Conservation (phyloP, 2,113 vertebrate genomes). For the Hippocampus zosterae region DNA sequence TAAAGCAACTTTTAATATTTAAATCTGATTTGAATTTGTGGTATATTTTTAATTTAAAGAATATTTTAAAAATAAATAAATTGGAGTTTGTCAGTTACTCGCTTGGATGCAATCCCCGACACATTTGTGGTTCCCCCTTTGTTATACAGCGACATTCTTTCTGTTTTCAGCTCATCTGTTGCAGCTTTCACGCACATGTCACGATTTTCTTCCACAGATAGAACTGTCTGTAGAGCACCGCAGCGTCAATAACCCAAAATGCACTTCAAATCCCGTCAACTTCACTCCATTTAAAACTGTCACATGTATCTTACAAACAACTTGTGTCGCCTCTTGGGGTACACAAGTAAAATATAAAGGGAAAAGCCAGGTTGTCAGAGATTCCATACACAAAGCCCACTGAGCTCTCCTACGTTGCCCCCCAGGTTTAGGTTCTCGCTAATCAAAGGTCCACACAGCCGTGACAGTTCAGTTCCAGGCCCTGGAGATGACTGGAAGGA, state of each 20-base stretch:
- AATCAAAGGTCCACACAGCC: slow-evolving; percentile 69
- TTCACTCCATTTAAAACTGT: slow-evolving; percentile 15
- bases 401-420: slow-evolving; percentile 47
- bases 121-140: no score
- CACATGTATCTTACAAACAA: slow-evolving; percentile 10
- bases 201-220: slow-evolving; percentile 21
- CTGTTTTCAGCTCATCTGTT: slow-evolving; percentile 23
- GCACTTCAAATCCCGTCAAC: neutral
- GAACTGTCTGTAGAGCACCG: neutral
- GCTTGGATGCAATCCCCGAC: no score
- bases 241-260: neutral
- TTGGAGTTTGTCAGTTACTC: no score
- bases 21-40: no score
- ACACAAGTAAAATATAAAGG: slow-evolving; percentile 48
- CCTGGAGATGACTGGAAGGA: slow-evolving; percentile 49
- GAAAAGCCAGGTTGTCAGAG: slow-evolving; percentile 42
- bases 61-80: no score
- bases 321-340: slow-evolving; percentile 25
- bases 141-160: neutral
- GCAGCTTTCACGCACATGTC: slow-evolving; percentile 41
- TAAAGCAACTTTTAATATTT: no score
- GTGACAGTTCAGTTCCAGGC: slow-evolving; percentile 71
- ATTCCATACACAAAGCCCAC: slow-evolving; percentile 32
- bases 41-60: no score
- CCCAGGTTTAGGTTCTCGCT: slow-evolving; percentile 68